Evolutionary conservation across 2,888 invertebrate genomes (phyloP), one percentile per base, ranked within the genome.

Genomic region (Pandemis corylana): DNA sequence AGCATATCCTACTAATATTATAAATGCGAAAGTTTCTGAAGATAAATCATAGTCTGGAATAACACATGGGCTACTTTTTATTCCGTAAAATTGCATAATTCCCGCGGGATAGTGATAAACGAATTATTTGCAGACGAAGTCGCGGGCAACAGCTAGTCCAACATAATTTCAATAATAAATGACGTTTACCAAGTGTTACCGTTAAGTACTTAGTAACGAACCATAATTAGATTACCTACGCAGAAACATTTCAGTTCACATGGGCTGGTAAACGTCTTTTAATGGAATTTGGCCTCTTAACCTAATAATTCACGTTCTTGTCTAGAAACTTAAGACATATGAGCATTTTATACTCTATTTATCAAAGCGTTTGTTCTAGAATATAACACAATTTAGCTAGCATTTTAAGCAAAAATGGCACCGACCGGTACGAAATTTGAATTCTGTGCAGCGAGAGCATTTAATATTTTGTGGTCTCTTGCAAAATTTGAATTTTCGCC

Each of bases 231-330:
- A 53, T 53, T 36, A 36, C 28, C 28, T 53, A n/a, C n/a, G 5
- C 53, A n/a, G 53, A 53, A 53, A 53, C 28, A 59, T 59, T 59
- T 59, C 4, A 28, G 28, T 20, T 28, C 2, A 28, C 20, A 59
- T 59, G 9, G 9, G 20, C 59, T 59, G 20, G 28, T 28, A 59
- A 59, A 59, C 28, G 59, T 59, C 59, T 59, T 28, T 59, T 59
- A 28, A n/a, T 59, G 59, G 20, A 59, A 59, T 28, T 59, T 10
- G 28, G 10, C 9, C 28, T 5, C 59, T 9, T 59, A 59, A 20
- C 20, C 10, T 59, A 15, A 20, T 20, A 59, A 10, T 28, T 10
- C 2, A 59, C 7, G 7, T 56, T 15, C 20, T 56, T 49, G 49
- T n/a, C 53, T 53, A 53, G n/a, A 53, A 53, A 15, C 7, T n/a